Conservation (phyloP, 2,797 vertebrate species). For the Rhinatrema bivittatum region DNA sequence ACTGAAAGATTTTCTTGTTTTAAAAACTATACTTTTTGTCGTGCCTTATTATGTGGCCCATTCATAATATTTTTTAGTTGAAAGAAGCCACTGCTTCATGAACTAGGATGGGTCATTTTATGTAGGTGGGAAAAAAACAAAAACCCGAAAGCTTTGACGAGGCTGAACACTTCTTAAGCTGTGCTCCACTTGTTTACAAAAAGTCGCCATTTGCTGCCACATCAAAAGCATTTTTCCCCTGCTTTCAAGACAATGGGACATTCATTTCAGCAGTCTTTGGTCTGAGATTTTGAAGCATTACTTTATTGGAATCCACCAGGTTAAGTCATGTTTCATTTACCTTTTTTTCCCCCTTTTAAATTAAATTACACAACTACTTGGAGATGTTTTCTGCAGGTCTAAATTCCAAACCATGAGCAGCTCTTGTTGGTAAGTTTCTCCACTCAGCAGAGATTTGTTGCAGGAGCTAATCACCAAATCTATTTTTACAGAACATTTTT, state of each 20-base stretch:
- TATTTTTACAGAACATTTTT: not conserved
- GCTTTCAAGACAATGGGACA: constrained; percentile 45
- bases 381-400: constrained; percentile 28
- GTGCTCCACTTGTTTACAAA: constrained; percentile 52
- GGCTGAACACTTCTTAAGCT: constrained; percentile 44
- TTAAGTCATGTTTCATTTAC: constrained; percentile 43
- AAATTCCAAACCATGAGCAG: constrained; percentile 20
- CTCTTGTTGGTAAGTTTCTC: constrained; percentile 5
- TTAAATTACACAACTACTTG: constrained; percentile 20
- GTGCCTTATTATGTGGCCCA: constrained; percentile 27
- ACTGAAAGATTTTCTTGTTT: constrained; percentile 16
- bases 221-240: constrained; percentile 54
- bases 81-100: constrained; percentile 12
- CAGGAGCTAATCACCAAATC: too few relatives aligned
- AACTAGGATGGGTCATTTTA: constrained; percentile 14
- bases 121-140: constrained; percentile 9
- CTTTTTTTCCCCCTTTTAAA: constrained; percentile 11
- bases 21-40: constrained; percentile 13
- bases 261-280: constrained; percentile 51
- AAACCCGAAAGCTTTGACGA: constrained; percentile 35
- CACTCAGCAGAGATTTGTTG: too few relatives aligned
- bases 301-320: constrained; percentile 46
- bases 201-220: constrained; percentile 47
- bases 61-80: constrained; percentile 46
- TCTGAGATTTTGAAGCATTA: constrained; percentile 48